Percentiles rank a stretch among this genome's conserved stretches.
phyloP scores from a whole-genome alignment of 2,888 invertebrate species.

The Temnothorax unifasciatus region DNA sequence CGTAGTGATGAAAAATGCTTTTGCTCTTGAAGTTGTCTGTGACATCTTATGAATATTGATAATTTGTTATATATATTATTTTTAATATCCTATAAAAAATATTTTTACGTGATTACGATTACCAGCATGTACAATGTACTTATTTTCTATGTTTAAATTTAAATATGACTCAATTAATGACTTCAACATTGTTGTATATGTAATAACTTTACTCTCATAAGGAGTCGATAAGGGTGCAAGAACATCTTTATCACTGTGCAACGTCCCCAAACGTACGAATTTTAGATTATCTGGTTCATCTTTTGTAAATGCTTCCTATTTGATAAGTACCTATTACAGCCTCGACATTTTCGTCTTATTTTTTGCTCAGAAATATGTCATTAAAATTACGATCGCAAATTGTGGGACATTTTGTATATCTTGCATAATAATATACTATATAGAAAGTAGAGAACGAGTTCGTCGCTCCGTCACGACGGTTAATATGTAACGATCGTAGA shows the following conservation, averaged over 20 bases:
- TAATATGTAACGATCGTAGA: background rate
- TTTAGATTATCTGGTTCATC: background rate
- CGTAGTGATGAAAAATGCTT: background rate
- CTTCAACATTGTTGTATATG: background rate
- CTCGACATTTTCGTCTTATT: too few relatives aligned
- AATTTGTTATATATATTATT: too few relatives aligned
- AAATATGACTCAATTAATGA: background rate
- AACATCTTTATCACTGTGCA: background rate
- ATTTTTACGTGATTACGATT: too few relatives aligned
- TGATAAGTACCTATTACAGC: background rate
- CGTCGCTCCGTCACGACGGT: background rate
- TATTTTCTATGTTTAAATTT: background rate
- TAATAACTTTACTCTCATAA: background rate
- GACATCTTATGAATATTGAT: too few relatives aligned
- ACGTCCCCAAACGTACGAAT: background rate
- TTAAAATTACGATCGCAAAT: background rate
- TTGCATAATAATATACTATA: background rate
- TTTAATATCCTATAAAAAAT: too few relatives aligned
- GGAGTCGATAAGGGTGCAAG: background rate
- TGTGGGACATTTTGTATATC: background rate
- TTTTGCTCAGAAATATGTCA: background rate
- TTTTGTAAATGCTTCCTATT: background rate
- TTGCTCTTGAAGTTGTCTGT: background rate
- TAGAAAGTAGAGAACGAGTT: slow-evolving; percentile 6
- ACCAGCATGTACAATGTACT: too few relatives aligned